Base-by-base conservation (phyloP, 2,797 vertebrate genomes). In the Cossypha dichroa region DNA sequence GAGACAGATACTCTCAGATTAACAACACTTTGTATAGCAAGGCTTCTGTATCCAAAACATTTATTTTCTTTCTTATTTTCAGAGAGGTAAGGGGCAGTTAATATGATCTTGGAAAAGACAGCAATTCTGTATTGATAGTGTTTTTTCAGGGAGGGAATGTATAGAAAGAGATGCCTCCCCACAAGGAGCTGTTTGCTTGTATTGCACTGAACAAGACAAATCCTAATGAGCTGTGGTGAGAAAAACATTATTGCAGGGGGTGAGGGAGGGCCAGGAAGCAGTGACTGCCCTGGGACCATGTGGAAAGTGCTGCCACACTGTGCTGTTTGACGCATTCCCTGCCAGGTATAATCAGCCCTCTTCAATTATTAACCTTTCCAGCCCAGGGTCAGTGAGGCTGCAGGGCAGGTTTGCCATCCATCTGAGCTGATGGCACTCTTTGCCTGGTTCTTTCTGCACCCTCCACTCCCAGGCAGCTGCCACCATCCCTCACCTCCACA, bases 351-450 rank as follows among this genome's bases (percentile, higher is more conserved):
- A 70, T 28, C 78, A 82, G 52, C 13, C 29, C 10, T 18, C 40
- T 81, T 66, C 33, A 93, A 73, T 63, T 40, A 93, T 93, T 82
- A 93, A 93, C 28, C 20, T 81, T 72, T 49, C 60, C 55, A 52
- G 33, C 63, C 9, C 20, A 46, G 74, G 62, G 59, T 73, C 74
- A 85, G 15, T 5, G 41, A 84, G 80, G 69, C 10, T 60, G 15
- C 15, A 38, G 43, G 38, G n/a, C 0, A 4, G 18, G 16, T 76
- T 62, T 69, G 54, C 43, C 36, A 23, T 22, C 40, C 15, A 1
- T n/a, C 0, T 0, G 18, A 52, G n/a, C 26, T 63, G 43, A 21
- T 23, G 48, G 26, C 0, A 0, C 11, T 62, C 55, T 25, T 33
- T 55, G 10, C 28, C 54, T 75, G 41, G n/a, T 12, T 68, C 75